phyloP scores from a whole-genome alignment of 1,140 invertebrate genomes.

The Microplitis demolitor region DNA sequence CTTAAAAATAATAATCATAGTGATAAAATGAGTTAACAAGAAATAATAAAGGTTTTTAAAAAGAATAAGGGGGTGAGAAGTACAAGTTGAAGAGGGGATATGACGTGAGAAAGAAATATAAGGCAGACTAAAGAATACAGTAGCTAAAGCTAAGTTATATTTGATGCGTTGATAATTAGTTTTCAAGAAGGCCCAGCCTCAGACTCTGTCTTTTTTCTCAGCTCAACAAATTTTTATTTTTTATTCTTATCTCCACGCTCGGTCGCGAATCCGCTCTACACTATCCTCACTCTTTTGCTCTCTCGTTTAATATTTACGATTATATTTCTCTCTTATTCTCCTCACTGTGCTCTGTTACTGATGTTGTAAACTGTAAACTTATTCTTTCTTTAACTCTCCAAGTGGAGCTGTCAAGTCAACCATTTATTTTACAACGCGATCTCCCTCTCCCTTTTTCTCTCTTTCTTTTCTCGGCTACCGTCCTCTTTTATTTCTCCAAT shows the following conservation, averaged over 20 bases:
- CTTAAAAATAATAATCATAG: background rate
- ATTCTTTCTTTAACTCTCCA: slow-evolving; percentile 22
- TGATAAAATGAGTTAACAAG: slow-evolving; percentile 22
- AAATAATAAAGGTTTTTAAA: slow-evolving; percentile 27
- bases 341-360: too few relatives aligned
- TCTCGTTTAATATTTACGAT: too few relatives aligned
- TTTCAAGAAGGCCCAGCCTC: slow-evolving; percentile 40
- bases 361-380: background rate
- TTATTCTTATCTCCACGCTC: slow-evolving; percentile 13
- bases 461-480: background rate
- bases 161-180: slow-evolving; percentile 63
- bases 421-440: slow-evolving; percentile 44
- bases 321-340: too few relatives aligned
- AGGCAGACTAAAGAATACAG: slow-evolving; percentile 48
- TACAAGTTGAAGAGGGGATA: background rate
- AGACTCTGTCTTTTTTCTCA: slow-evolving; percentile 14
- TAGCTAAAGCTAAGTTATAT: slow-evolving; percentile 60
- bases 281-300: background rate
- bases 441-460: background rate
- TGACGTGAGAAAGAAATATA: slow-evolving; percentile 10
- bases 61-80: background rate
- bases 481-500: background rate
- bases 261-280: background rate
- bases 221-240: slow-evolving; percentile 3
- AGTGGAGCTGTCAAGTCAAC: slow-evolving; percentile 40